Percentiles rank a stretch among this genome's conserved stretches.
phyloP scores from a whole-genome alignment of 2,888 invertebrate species.

The Scaptomyza parva region DNA sequence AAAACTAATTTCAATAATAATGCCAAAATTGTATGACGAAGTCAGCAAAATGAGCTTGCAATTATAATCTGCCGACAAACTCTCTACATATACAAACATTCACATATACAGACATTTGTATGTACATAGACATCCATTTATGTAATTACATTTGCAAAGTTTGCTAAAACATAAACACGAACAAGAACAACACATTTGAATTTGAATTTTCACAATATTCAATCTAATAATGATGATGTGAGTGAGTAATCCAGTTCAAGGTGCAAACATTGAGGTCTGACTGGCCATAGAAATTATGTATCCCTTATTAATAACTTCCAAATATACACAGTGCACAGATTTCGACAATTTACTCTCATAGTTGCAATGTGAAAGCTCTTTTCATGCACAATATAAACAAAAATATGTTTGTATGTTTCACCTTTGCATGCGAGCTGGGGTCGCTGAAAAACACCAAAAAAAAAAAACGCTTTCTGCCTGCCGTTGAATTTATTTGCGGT shows the following conservation, averaged over 20 bases:
- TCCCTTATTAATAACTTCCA: background rate
- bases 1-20: conserved; percentile 67
- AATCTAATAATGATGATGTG: conserved; percentile 1
- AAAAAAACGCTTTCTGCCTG: conserved; percentile 58
- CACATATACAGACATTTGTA: background rate
- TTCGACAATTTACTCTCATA: background rate
- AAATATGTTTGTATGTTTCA: conserved; percentile 4
- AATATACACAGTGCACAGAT: background rate
- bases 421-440: conserved; percentile 26
- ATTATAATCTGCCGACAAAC: conserved; percentile 40
- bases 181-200: too few relatives aligned
- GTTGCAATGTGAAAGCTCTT: background rate
- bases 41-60: conserved; percentile 43
- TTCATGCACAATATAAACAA: background rate
- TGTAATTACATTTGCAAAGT: conserved; percentile 42
- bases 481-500: conserved; percentile 73
- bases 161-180: conserved; percentile 5
- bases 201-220: background rate
- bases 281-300: background rate
- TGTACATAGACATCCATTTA: background rate
- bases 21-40: conserved; percentile 41
- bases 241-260: background rate
- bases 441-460: conserved; percentile 43
- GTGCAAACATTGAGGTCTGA: background rate
- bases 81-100: conserved; percentile 29